A percentile compares a stretch with the other conserved stretches of the same genome.
Conservation (phyloP, 2,797 vertebrate species). For the Pelodytes ibericus region DNA sequence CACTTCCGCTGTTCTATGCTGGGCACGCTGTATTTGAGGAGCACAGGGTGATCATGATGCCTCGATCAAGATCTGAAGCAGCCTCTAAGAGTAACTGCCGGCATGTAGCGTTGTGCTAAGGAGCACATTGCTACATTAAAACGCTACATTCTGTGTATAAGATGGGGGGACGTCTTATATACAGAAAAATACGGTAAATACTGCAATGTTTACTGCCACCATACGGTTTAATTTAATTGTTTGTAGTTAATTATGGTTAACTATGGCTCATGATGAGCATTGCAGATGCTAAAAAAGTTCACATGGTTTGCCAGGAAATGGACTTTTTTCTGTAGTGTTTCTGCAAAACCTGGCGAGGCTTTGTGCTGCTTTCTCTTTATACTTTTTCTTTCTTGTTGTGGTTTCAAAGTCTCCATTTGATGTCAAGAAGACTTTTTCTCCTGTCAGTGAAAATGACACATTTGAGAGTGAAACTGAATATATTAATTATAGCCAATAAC, state of each 20-base stretch:
- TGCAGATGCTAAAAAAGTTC: not conserved
- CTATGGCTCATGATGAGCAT: not conserved
- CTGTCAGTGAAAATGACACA: constrained; percentile 14
- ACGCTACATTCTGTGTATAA: too few relatives aligned
- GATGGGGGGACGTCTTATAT: too few relatives aligned
- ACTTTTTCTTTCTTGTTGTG: not conserved
- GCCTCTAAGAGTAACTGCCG: too few relatives aligned
- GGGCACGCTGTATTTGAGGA: too few relatives aligned
- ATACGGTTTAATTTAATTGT: not conserved
- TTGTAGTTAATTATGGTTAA: not conserved
- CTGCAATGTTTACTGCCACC: not conserved
- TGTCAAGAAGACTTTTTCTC: constrained; percentile 17
- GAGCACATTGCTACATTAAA: too few relatives aligned
- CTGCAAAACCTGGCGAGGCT: not conserved
- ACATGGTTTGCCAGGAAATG: not conserved
- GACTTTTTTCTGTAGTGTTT: not conserved
- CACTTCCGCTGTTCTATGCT: too few relatives aligned
- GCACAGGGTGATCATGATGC: too few relatives aligned
- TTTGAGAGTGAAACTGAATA: constrained; percentile 26
- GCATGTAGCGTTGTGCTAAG: too few relatives aligned
- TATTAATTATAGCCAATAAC: constrained; percentile 16
- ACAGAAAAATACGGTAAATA: too few relatives aligned
- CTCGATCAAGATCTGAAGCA: too few relatives aligned
- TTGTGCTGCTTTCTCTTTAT: not conserved
- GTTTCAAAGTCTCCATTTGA: constrained; percentile 8